Percentiles rank a stretch among this genome's conserved stretches.
Conservation (phyloP, 1,140 invertebrate species). For the Sinella curviseta region DNA sequence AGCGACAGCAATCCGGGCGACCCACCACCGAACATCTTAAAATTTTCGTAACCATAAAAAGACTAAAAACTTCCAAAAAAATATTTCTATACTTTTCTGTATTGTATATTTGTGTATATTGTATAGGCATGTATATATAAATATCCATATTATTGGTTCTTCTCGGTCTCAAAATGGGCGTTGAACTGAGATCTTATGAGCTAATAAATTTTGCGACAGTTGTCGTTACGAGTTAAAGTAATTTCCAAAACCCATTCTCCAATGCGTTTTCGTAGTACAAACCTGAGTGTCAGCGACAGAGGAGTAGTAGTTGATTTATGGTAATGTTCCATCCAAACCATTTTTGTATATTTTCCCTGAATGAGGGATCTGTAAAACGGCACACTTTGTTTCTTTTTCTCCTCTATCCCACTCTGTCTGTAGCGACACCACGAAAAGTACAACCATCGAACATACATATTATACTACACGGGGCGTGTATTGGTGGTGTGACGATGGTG, state of each 20-base stretch:
- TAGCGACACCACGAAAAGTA: not conserved
- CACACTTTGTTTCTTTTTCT: slow-evolving; percentile 21
- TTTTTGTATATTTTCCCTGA: slow-evolving; percentile 49
- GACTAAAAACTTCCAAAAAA: slow-evolving; percentile 2
- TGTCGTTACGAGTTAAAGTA: slow-evolving; percentile 51
- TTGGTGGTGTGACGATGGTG: too few species aligned
- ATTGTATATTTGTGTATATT: too few species aligned
- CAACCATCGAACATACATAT: not conserved
- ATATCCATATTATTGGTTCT: slow-evolving; percentile 34
- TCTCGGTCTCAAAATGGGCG: slow-evolving; percentile 45
- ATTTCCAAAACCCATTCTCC: slow-evolving; percentile 50
- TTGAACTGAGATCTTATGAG: slow-evolving; percentile 51
- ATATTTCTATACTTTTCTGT: too few species aligned
- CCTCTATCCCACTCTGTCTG: not conserved
- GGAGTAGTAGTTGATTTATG: slow-evolving; percentile 50
- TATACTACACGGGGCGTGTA: too few species aligned
- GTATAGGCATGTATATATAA: too few species aligned
- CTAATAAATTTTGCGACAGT: slow-evolving; percentile 52
- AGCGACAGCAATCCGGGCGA: too few species aligned
- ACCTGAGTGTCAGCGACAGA: slow-evolving; percentile 49
- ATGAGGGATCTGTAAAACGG: slow-evolving; percentile 22
- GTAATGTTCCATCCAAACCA: slow-evolving; percentile 49
- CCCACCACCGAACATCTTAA: not conserved
- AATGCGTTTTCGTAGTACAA: slow-evolving; percentile 42
- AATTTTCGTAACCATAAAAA: slow-evolving; percentile 8